Conservation (phyloP, 2,888 invertebrate genomes). For the Aphidius colemani region DNA sequence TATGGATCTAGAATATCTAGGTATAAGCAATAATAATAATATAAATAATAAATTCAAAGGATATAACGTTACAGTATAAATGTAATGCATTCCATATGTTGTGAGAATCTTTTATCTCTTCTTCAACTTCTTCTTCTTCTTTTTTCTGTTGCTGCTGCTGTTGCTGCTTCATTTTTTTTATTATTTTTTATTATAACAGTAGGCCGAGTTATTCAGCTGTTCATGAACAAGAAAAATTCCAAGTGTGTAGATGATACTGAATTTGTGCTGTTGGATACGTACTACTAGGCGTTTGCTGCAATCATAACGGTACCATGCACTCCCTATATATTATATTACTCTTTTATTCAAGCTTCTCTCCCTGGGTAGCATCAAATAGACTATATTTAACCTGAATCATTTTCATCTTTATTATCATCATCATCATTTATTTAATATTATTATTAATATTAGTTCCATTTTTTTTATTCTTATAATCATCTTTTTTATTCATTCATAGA, state of each 20-base stretch:
- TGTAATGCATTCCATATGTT: neutral
- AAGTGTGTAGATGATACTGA: slow-evolving; percentile 34
- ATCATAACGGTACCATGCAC: slow-evolving; percentile 56
- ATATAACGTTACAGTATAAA: no score
- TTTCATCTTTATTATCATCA: no score
- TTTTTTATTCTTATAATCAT: no score
- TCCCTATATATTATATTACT: slow-evolving; percentile 37
- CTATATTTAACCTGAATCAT: no score
- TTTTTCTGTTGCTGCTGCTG: no score
- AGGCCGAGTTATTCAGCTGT: slow-evolving; percentile 32
- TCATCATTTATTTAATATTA: no score
- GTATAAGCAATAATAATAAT: no score
- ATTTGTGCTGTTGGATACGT: slow-evolving; percentile 28
- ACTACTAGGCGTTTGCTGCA: slow-evolving; percentile 43
- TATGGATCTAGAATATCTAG: no score
- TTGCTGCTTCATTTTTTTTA: slow-evolving; percentile 35
- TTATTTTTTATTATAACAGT: slow-evolving; percentile 49
- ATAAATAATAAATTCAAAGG: no score
- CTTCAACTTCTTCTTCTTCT: slow-evolving; percentile 21
- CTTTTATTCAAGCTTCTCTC: neutral
- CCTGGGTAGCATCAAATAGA: no score
- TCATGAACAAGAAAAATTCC: neutral
- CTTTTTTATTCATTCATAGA: no score
- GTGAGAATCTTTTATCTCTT: neutral
- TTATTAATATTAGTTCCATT: no score